A percentile compares a stretch with the other conserved stretches of the same genome.
Evolutionary conservation across 1,140 invertebrate genomes (phyloP).

Genomic region (Arctopsyche grandis): DNA sequence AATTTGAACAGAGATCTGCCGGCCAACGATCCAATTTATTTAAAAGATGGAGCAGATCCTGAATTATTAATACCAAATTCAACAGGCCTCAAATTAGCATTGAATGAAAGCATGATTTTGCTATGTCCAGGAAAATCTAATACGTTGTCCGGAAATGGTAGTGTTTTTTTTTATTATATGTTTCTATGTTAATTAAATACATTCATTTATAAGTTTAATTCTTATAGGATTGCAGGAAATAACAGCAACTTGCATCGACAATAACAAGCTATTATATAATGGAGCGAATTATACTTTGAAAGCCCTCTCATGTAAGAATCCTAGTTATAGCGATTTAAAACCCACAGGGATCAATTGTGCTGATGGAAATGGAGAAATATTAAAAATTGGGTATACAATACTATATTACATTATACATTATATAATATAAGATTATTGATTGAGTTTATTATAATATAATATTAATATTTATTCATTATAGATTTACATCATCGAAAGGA

Average conservation of each 20-base stretch:
- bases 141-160: constrained; percentile 42
- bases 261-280: constrained; percentile 43
- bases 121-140: constrained; percentile 47
- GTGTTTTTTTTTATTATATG: neutral
- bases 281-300: constrained; percentile 21
- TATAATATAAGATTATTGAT: too few species aligned
- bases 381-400: constrained; percentile 38
- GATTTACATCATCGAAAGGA: constrained; percentile 45
- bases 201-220: constrained; percentile 5
- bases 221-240: constrained; percentile 36
- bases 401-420: too few species aligned
- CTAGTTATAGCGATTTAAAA: constrained; percentile 32
- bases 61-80: constrained; percentile 30
- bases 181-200: neutral
- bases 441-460: neutral
- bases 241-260: constrained; percentile 24
- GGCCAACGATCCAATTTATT: constrained; percentile 44
- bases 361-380: constrained; percentile 39
- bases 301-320: constrained; percentile 35
- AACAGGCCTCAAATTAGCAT: constrained; percentile 30
- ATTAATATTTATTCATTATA: constrained; percentile 34
- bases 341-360: constrained; percentile 37
- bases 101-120: constrained; percentile 37
- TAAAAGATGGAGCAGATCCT: neutral
- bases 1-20: constrained; percentile 48